Evolutionary conservation across 2,113 vertebrate genomes (phyloP).

Genomic region (Rhipidura dahli): DNA sequence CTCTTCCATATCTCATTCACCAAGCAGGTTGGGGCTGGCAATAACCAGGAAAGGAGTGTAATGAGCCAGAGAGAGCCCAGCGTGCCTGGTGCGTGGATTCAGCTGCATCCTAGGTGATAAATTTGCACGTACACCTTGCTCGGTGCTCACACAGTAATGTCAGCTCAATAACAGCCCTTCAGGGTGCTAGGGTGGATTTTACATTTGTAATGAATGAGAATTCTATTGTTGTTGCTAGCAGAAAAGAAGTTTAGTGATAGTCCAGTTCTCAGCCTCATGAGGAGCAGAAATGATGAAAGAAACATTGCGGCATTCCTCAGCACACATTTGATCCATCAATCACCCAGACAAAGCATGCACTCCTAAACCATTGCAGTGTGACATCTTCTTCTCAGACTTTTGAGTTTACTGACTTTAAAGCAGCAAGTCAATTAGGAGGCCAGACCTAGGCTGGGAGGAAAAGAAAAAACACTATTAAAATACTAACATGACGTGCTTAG

Average conservation of each 20-base stretch:
- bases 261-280: neutral
- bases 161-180: conserved; percentile 24
- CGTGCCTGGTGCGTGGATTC: neutral
- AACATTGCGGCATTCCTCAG: neutral
- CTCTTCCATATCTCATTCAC: neutral
- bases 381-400: conserved; percentile 58
- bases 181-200: neutral
- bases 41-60: neutral
- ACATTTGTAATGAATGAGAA: conserved; percentile 28
- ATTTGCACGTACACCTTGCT: neutral
- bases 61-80: conserved; percentile 5
- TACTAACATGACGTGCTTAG: conserved; percentile 29
- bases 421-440: conserved; percentile 48
- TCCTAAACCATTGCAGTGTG: conserved; percentile 68
- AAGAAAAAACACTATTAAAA: conserved; percentile 43
- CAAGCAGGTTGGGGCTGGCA: neutral
- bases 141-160: neutral
- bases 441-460: neutral
- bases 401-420: conserved; percentile 47
- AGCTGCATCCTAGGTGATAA: neutral
- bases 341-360: conserved; percentile 50
- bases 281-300: conserved; percentile 36
- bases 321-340: conserved; percentile 67
- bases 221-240: conserved; percentile 39
- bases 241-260: neutral